Base-by-base conservation (phyloP, 2,797 vertebrate genomes). In the Acropternis orthonyx region DNA sequence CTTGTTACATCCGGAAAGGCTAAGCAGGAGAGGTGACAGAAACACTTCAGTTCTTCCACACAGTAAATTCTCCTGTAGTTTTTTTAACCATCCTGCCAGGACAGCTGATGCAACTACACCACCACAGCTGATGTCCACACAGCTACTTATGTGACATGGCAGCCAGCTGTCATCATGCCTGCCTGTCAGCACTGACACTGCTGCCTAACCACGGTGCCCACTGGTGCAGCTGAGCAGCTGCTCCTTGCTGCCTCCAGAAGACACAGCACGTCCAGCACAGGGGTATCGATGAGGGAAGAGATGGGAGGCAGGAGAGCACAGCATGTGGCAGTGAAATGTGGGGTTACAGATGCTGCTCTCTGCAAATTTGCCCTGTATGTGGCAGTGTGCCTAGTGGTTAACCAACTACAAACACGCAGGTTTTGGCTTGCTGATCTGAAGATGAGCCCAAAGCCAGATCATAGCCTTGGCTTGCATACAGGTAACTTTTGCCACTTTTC, bases 221-320 rank as follows among this genome's bases (percentile, higher is more conserved):
- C 44, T 62, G 63, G 39, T 73, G 58, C 59, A 71, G 51, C 46
- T 22, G 54, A 82, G 63, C 68, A 92, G 61, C 63, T 65, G 9
- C 21, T 20, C 48, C 58, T 41, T 41, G 54, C 48, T 79, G 77
- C 28, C 37, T 78, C 63, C 78, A 69, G 71, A 56, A 82, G 27
- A 41, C 58, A 69, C 39, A 48, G 72, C 5, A 8, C 9, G 24
- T 44, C 66, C 62, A 72, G 71, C 69, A 56, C 30, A 75, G 74
- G 0, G 2, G 14, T 22, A n/a, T 21, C 0, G 0, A 30, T 24
- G 48, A 72, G 56, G 36, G 39, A 55, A 44, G 52, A 10, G 56
- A 74, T 39, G 65, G 14, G 14, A 94, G 15, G 17, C 41, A 89
- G 32, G 27, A 58, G 1, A 74, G 51, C 49, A 63, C 65, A 56